Percentiles rank a stretch among this genome's conserved stretches.
Conservation (phyloP, 1,140 invertebrate genomes). For the Sitobion miscanthi region DNA sequence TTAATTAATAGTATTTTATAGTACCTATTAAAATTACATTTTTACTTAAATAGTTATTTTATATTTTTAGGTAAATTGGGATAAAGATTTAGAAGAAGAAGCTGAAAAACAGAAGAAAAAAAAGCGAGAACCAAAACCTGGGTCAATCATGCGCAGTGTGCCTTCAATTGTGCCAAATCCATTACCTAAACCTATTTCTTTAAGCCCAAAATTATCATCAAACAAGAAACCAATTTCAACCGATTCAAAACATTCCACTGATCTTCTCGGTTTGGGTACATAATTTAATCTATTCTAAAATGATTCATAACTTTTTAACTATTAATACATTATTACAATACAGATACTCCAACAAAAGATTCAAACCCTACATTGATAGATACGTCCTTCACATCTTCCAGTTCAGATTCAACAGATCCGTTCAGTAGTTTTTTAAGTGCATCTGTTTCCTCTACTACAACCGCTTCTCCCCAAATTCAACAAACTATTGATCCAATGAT, state of each 20-base stretch:
- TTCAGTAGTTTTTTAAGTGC: slow-evolving; percentile 81
- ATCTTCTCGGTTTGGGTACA: slow-evolving; percentile 71
- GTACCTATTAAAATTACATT: neutral
- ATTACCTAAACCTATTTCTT: slow-evolving; percentile 66
- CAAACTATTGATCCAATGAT: slow-evolving; percentile 60
- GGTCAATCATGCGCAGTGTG: slow-evolving; percentile 30
- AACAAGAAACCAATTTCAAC: slow-evolving; percentile 68
- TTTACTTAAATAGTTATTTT: neutral
- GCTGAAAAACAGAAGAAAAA: slow-evolving; percentile 82
- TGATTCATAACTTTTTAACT: neutral
- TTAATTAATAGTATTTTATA: neutral
- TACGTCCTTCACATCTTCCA: slow-evolving; percentile 61
- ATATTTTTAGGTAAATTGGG: slow-evolving; percentile 68
- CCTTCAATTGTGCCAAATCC: slow-evolving; percentile 63
- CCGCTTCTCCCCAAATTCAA: slow-evolving; percentile 51
- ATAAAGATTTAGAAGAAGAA: slow-evolving; percentile 88
- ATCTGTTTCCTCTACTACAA: slow-evolving; percentile 63
- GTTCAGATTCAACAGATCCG: slow-evolving; percentile 68
- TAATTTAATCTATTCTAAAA: slow-evolving; percentile 17
- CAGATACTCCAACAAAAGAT: slow-evolving; percentile 43
- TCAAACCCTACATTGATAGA: slow-evolving; percentile 54
- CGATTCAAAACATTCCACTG: slow-evolving; percentile 61
- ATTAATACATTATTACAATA: neutral
- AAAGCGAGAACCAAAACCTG: slow-evolving; percentile 63
- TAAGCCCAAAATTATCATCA: slow-evolving; percentile 66